A percentile compares a stretch with the other conserved stretches of the same genome.
These are phyloP conservation scores for Cheilosia grossa DNA, from an alignment of 2,888 invertebrate species.

Conservation along the genomic window DNA sequence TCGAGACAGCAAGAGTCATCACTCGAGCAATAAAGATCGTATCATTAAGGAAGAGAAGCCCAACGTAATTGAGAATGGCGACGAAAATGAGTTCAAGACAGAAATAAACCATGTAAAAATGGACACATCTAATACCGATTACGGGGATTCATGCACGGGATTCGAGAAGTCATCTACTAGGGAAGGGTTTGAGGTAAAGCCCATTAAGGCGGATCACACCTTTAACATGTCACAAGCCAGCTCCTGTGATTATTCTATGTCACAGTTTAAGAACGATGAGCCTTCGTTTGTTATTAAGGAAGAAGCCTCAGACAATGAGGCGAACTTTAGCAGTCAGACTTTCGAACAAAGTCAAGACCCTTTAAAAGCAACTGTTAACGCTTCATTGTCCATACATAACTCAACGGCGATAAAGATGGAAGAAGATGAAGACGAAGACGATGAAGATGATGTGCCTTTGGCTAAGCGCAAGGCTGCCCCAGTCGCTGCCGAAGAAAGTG, in stretches of 20 bases:
- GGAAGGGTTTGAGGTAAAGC: constrained; percentile 77
- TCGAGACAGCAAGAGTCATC: constrained; percentile 77
- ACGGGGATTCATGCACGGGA: constrained; percentile 79
- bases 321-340: constrained; percentile 4
- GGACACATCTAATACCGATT: constrained; percentile 75
- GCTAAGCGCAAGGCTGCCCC: constrained; percentile 83
- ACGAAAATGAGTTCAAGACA: constrained; percentile 58
- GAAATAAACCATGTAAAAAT: constrained; percentile 47
- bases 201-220: constrained; percentile 79
- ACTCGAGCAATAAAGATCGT: constrained; percentile 79
- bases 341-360: constrained; percentile 1
- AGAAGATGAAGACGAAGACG: constrained; percentile 81
- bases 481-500: constrained; percentile 81
- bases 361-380: constrained; percentile 86
- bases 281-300: constrained; percentile 81
- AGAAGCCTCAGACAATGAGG: constrained; percentile 81
- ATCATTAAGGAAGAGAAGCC: constrained; percentile 79
- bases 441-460: constrained; percentile 81
- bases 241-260: constrained; percentile 89
- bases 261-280: constrained; percentile 86
- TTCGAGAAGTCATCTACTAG: constrained; percentile 75
- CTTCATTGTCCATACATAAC: constrained; percentile 87
- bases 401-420: constrained; percentile 85
- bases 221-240: constrained; percentile 86
- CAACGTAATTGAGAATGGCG: constrained; percentile 76